phyloP scores from a whole-genome alignment of 2,797 vertebrate species.

The Darevskia mixta region DNA sequence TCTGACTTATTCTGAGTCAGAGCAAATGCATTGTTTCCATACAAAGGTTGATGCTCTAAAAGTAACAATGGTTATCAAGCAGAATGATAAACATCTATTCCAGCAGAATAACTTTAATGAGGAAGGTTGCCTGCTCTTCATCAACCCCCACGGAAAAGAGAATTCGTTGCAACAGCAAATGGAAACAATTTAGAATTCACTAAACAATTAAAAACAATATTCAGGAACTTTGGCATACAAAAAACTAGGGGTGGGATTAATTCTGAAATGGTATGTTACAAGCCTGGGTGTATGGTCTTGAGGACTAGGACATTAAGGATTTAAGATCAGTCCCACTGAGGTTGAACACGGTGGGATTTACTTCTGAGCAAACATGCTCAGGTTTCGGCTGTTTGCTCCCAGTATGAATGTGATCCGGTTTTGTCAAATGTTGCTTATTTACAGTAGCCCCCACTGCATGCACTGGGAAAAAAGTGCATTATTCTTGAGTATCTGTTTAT shows the following conservation, averaged over 20 bases:
- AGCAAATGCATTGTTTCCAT: conserved; percentile 51
- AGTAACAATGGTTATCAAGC: conserved; percentile 34
- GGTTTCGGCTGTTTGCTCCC: background rate
- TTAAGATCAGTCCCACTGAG: background rate
- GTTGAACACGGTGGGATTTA: background rate
- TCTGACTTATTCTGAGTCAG: conserved; percentile 50
- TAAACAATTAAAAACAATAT: conserved; percentile 39
- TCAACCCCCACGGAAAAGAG: conserved; percentile 42
- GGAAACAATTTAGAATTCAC: conserved; percentile 28
- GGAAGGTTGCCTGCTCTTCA: conserved; percentile 22
- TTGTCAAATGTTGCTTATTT: background rate
- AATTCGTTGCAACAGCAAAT: conserved; percentile 16
- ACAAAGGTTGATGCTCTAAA: conserved; percentile 48
- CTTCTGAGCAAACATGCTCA: background rate
- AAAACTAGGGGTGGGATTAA: background rate
- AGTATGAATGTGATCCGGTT: background rate
- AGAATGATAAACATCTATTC: conserved; percentile 52
- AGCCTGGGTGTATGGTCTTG: background rate
- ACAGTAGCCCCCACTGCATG: background rate
- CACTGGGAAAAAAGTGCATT: background rate
- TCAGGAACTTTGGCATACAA: background rate
- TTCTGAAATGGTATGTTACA: conserved; percentile 21
- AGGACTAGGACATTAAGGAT: background rate
- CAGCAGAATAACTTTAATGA: conserved; percentile 39
- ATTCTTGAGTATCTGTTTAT: background rate